Evolutionary conservation across 2,888 invertebrate genomes (phyloP), one percentile per base, ranked within the genome.

Genomic region (Ectropis crepuscularia): DNA sequence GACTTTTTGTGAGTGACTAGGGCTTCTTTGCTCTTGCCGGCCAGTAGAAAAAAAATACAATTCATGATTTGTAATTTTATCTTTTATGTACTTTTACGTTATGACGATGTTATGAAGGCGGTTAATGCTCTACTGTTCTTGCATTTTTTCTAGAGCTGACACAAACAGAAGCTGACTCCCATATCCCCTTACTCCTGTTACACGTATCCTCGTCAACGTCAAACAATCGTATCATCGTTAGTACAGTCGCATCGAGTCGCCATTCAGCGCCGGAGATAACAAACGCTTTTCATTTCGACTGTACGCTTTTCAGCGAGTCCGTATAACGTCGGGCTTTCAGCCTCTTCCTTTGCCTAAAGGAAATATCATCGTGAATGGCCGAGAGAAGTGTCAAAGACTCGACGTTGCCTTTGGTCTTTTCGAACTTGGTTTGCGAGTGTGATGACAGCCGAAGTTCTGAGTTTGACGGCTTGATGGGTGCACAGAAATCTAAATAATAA

Each of bases 331-430:
- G 16, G 38, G 48, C 58, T 61, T 61, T 54, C 61, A 61, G 46
- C 12, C 54, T 53, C 48, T 65, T 60, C 57, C 58, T 47, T 61
- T 61, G 45, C 46, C 53, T 5, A 54, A 36, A 43, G 61, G 58
- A 62, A 65, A 62, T 58, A 53, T 65, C 61, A 65, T 48, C 65
- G 61, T 57, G 51, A 50, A 54, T 53, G 49, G 60, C 36, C 57
- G 53, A 11, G 41, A 7, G 43, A 55, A 59, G 59, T 59, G 50
- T 53, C 63, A 54, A 53, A 58, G 11, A 11, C 28, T 50, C 42
- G 4, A 38, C 49, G 58, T 43, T 58, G 39, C 37, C 38, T 47
- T 45, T 48, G 48, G 47, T 55, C 38, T 48, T 57, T 39, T 57
- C 47, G 7, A 28, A 41, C 8, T 12, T 37, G 10, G 16, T 12